phyloP scores from a whole-genome alignment of 2,113 vertebrate species.

The Macquaria australasica region DNA sequence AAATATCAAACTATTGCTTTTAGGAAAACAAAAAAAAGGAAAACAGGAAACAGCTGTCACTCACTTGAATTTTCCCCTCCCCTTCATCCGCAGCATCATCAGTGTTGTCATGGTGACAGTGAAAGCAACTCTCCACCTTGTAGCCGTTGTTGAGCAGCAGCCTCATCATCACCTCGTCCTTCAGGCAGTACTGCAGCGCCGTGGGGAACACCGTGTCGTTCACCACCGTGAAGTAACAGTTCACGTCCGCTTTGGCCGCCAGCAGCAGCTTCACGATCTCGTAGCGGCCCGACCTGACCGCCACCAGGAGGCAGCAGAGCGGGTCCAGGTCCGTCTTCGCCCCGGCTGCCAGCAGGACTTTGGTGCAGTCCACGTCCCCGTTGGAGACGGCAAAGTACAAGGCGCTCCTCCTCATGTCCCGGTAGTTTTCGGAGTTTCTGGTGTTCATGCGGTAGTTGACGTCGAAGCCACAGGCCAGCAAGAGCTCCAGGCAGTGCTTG shows the following conservation, averaged over 20 bases:
- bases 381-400: slow-evolving; percentile 90
- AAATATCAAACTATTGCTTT: background rate
- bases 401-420: slow-evolving; percentile 85
- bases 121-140: slow-evolving; percentile 78
- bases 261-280: slow-evolving; percentile 89
- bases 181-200: slow-evolving; percentile 91
- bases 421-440: slow-evolving; percentile 86
- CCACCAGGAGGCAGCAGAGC: slow-evolving; percentile 90
- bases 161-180: slow-evolving; percentile 91
- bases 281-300: slow-evolving; percentile 87
- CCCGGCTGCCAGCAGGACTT: slow-evolving; percentile 85
- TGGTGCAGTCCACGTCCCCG: slow-evolving; percentile 86
- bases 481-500: slow-evolving; percentile 86
- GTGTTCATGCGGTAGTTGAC: slow-evolving; percentile 86
- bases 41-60: background rate
- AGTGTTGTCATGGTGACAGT: slow-evolving; percentile 45
- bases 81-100: background rate
- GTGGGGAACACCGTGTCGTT: slow-evolving; percentile 90
- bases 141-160: slow-evolving; percentile 91
- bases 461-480: slow-evolving; percentile 87
- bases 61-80: slow-evolving; percentile 64
- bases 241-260: slow-evolving; percentile 87
- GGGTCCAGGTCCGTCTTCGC: slow-evolving; percentile 89
- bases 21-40: background rate
- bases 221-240: slow-evolving; percentile 89